Evolutionary conservation across 1,140 invertebrate species (phyloP), one percentile per base, ranked within the genome.

Genomic region (Acromyrmex charruanus): DNA sequence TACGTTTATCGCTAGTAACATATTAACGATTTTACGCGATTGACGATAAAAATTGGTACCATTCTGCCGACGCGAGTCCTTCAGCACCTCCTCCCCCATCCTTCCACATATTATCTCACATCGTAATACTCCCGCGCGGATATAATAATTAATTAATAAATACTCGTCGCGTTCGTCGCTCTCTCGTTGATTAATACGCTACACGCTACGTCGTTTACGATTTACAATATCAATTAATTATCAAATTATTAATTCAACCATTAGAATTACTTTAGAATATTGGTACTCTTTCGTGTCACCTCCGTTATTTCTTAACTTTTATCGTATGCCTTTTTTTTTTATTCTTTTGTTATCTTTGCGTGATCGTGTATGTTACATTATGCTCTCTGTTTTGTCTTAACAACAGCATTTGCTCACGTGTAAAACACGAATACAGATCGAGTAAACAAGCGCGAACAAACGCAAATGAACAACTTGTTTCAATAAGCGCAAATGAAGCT

Each of bases 261-360:
- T 95, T 95, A 95, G 94, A 95, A 95, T 95, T 95, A 95, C 92
- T 95, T 95, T 95, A 95, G 95, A 95, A 95, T 95, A 95, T 95
- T 95, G 94, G 94, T 95, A 95, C 94, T 95, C 91, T 92, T 92
- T 91, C 87, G 90, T 90, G 90, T 92, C 88, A 86, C 72, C 90
- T 89, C 77, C 66, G 81, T 89, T 86, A 82, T 84, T 65, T 75
- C 82, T 68, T 72, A 82, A 63, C 69, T 72, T 49, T 89, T 71
- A 77, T 87, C 77, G 74, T 86, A 85, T 85, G 84, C 28, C 81
- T 77, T 85, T 63, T 53, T 31, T 35, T 55, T 85, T 51, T 65
- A 16, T 68, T 72, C 77, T 58, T 89, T 85, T 77, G 53, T 82
- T 53, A 28, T 82, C 39, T 49, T 51, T 80, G 63, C 66, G 39